phyloP scores from a whole-genome alignment of 2,113 vertebrate genomes.

The Pimephales promelas region DNA sequence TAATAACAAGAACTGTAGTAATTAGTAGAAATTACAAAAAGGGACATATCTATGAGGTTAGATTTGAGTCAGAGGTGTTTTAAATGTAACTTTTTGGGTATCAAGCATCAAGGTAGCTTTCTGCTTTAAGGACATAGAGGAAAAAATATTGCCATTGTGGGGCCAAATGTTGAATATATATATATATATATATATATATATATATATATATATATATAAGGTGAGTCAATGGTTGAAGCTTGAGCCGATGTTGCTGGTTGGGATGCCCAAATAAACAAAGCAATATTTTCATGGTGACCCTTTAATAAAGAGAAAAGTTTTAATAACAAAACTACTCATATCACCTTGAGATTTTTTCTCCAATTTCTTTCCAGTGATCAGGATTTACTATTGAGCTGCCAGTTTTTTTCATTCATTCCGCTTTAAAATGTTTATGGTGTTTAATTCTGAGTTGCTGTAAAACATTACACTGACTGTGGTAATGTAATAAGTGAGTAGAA shows the following conservation, averaged over 20 bases:
- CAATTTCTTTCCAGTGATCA: neutral
- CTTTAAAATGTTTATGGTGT: neutral
- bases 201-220: too few relatives aligned
- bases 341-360: neutral
- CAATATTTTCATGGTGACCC: neutral
- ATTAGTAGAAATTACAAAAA: too few relatives aligned
- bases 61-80: too few relatives aligned
- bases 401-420: neutral
- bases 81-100: too few relatives aligned
- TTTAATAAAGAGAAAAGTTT: neutral
- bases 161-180: neutral
- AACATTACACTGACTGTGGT: neutral
- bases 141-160: neutral
- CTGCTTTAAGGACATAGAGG: neutral
- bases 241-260: neutral
- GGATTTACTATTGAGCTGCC: neutral
- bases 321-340: neutral
- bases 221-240: too few relatives aligned
- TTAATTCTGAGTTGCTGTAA: neutral
- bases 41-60: too few relatives aligned
- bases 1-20: too few relatives aligned
- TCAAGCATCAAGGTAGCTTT: neutral
- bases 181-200: too few relatives aligned
- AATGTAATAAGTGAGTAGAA: neutral
- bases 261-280: neutral